Base-by-base conservation (phyloP, 2,113 vertebrate genomes). In the Ammodytes dubius region DNA sequence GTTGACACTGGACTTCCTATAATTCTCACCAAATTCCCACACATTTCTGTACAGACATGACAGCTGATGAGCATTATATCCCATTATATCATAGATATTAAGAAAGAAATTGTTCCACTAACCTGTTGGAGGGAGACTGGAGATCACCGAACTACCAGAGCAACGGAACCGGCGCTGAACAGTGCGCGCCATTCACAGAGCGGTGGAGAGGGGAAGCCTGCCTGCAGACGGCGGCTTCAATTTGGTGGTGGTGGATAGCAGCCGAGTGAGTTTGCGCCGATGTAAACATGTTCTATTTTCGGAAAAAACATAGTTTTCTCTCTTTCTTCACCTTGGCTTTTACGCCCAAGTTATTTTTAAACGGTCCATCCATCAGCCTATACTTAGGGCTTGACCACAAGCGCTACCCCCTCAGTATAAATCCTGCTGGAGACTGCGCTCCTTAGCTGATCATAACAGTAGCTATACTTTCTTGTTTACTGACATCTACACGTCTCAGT, bases 101-200 rank as follows among this genome's bases (percentile, higher is more conserved):
- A 43, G 9, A 11, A 74, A 58, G 10, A 70, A 70, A 76, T 27
- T 6, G 61, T 40, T 59, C 10, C 63, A 84, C 77, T 70, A 7
- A 84, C 77, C 85, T 84, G 81, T 50, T 70, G 53, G 56, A 19
- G 11, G 70, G 12, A 79, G 61, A 9, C 54, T 5, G 69, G 54
- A 37, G 64, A 43, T 47, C 39, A 43, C 57, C 7, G n/a, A 53
- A 37, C n/a, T 27, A 42, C 67, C 54, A 56, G 57, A 58, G 17
- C 27, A 27, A 27, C 54, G 43, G 40, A 56, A 40, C 19, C 37
- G 3, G 35, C 0, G 39, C 35, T 2, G 37, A 50, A 67, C 71
- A 56, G 40, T 17, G 58, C 42, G 68, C 64, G 15, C 47, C 63
- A 39, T 71, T 42, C 53, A 59, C 9, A 11, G 39, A 53, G 54